phyloP scores from a whole-genome alignment of 1,140 invertebrate species.

The Aphidius ervi region DNA sequence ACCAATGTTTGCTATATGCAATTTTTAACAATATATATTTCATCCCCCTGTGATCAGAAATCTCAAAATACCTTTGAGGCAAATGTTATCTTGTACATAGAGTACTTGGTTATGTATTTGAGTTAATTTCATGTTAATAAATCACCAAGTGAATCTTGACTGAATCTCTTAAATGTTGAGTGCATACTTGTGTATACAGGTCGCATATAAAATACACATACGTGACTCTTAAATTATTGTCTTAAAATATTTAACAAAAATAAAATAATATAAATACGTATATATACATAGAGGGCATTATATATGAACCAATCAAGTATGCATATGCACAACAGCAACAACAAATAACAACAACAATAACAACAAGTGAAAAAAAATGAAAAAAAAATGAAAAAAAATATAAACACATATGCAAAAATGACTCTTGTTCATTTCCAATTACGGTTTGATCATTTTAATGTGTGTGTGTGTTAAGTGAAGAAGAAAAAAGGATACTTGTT shows the following conservation, averaged over 20 bases:
- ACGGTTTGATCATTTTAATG: slow-evolving; percentile 33
- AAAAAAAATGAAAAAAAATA: slow-evolving; percentile 18
- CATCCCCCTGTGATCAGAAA: not conserved
- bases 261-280: slow-evolving; percentile 1
- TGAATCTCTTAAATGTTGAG: slow-evolving; percentile 8
- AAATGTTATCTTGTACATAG: not conserved
- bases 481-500: not conserved
- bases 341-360: slow-evolving; percentile 1
- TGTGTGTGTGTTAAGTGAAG: slow-evolving; percentile 24
- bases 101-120: not conserved
- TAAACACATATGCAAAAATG: slow-evolving; percentile 33
- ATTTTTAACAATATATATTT: slow-evolving; percentile 4
- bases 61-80: slow-evolving; percentile 1
- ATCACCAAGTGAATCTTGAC: slow-evolving; percentile 12
- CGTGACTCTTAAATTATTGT: no score
- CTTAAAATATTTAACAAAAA: no score
- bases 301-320: slow-evolving; percentile 9
- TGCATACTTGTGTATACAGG: slow-evolving; percentile 16
- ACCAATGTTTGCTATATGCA: not conserved
- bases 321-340: not conserved
- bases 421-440: slow-evolving; percentile 38
- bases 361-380: slow-evolving; percentile 17
- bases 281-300: slow-evolving; percentile 4
- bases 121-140: slow-evolving; percentile 6
- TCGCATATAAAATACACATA: not conserved